Conservation (phyloP, 2,888 invertebrate genomes). For the Plagiodera versicolora region DNA sequence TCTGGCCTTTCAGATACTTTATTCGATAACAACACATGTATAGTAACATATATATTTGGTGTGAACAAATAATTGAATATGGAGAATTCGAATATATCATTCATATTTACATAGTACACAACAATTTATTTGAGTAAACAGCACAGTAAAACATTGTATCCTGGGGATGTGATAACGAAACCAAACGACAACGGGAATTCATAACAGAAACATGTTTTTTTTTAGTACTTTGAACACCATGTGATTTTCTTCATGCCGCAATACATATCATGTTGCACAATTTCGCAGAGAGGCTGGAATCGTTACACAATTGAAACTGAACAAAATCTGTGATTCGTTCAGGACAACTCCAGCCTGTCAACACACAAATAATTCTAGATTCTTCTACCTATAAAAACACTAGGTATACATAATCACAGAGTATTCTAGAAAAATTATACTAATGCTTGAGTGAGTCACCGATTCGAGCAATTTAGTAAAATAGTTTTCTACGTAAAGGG, state of each 20-base stretch:
- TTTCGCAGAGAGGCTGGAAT: constrained; percentile 8
- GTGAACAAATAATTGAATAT: constrained; percentile 55
- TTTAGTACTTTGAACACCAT: constrained; percentile 35
- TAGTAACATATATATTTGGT: constrained; percentile 57
- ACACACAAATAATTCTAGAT: constrained; percentile 48
- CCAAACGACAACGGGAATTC: constrained; percentile 24
- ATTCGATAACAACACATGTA: constrained; percentile 57
- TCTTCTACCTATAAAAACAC: constrained; percentile 47
- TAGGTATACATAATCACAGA: constrained; percentile 54
- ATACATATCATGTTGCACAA: constrained; percentile 20
- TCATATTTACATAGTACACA: constrained; percentile 50
- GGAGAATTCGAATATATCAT: constrained; percentile 47
- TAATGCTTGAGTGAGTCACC: constrained; percentile 25
- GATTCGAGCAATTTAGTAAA: constrained; percentile 22
- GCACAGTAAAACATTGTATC: constrained; percentile 41
- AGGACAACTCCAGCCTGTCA: neutral
- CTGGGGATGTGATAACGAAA: constrained; percentile 16
- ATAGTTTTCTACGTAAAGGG: constrained; percentile 24
- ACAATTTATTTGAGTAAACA: constrained; percentile 42
- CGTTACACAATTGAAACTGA: neutral
- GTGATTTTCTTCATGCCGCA: constrained; percentile 26
- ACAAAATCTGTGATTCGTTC: neutral
- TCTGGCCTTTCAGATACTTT: constrained; percentile 39
- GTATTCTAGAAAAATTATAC: constrained; percentile 45
- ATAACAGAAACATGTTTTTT: constrained; percentile 24